Evolutionary conservation across 2,113 vertebrate genomes (phyloP), one percentile per base, ranked within the genome.

Genomic region (Tragelaphus strepsiceros): DNA sequence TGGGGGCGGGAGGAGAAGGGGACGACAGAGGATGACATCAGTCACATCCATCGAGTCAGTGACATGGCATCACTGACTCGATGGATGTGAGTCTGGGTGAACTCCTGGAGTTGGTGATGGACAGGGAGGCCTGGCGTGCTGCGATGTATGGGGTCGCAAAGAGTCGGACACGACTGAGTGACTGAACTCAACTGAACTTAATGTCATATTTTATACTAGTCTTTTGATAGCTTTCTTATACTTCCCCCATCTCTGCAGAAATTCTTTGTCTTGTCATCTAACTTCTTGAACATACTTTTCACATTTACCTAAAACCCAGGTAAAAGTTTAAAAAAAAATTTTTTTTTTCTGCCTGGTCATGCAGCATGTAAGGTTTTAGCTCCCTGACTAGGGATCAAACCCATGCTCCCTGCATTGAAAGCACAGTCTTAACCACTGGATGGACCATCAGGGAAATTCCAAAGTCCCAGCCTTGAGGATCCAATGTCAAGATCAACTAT

Each of bases 321-420:
- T 59, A 12, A 9, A 78, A 2, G 12, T 43, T 0, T 5, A 35
- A 14, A 71, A n/a, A 67, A 35, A 71, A 12, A 58, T 4, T 0
- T 0, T 43, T 39, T 39, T 77, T 77, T 43, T 26, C 39, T 77
- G 19, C 67, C 5, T 74, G 22, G 19, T 24, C 35, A 74, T 39
- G 67, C 21, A 39, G 67, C 67, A 74, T 74, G 35, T 22, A 22
- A 35, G 67, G 19, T 74, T 74, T 74, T 22, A 39, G 35, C 39
- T 74, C 35, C 35, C 21, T 74, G 21, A 74, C n/a, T 21, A 74
- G 5, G 35, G 35, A 39, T 74, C 21, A 74, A 39, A 39, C 67
- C 35, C n/a, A 13, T 22, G 35, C 35, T 74, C 19, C 67, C 35
- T 74, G 2, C 67, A 74, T 74, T 74, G 67, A 11, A 74, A 74